Evolutionary conservation across 2,888 invertebrate genomes (phyloP), one percentile per base, ranked within the genome.

Genomic region (Amiota communis): DNA sequence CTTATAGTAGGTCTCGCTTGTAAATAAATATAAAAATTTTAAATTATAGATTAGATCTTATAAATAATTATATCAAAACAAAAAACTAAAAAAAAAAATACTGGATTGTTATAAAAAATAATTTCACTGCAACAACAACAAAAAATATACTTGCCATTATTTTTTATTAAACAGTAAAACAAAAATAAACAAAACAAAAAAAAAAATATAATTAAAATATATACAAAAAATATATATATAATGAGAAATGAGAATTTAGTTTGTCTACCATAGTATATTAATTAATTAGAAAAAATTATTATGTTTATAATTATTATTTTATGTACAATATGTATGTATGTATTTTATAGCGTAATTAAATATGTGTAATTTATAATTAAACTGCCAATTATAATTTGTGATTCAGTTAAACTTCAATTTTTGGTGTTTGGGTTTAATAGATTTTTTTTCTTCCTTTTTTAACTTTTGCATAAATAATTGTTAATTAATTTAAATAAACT

Each of bases 331-430:
- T n/a, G n/a, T n/a, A n/a, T n/a, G n/a, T n/a, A 36, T 4, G 6
- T 36, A 36, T 6, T 36, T 36, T 36, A 61, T 56, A 64, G 47
- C 15, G 11, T 65, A 64, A 15, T 47, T 49, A 68, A 36, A 36
- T 36, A 36, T 36, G 36, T 36, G 36, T 36, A 36, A 36, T 51
- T 51, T 53, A 53, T 80, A 83, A 81, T 82, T 82, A 81, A 84
- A 85, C 87, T 86, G 86, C 86, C 86, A 87, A 87, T 86, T 83
- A 81, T 82, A n/a, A 59, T 64, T 81, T 84, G 86, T 87, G 86
- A 86, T 78, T 78, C 75, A 72, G 70, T 73, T 77, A 75, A 51
- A 68, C 67, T 69, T 75, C 36, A 36, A 36, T 70, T 17, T 17
- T 59, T 69, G 71, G 71, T 72, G 71, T 72, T 68, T 68, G 67